Percentiles rank a stretch among this genome's conserved stretches.
These are phyloP conservation scores for Nannoperca australis DNA, from an alignment of 2,797 vertebrate species.

Conservation along the genomic window DNA sequence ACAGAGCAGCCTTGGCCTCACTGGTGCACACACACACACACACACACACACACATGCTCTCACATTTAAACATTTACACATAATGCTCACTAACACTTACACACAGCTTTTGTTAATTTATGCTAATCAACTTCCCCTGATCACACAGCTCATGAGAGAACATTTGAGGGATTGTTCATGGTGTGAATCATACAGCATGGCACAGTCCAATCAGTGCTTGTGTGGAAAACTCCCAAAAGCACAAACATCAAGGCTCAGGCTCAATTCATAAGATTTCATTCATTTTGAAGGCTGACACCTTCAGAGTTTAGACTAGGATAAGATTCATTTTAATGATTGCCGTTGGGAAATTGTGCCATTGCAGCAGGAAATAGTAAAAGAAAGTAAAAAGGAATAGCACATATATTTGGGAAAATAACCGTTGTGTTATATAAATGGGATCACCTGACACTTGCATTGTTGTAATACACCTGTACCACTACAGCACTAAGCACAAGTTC, in stretches of 20 bases:
- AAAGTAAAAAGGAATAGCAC: not conserved
- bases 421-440: slow-evolving; percentile 24
- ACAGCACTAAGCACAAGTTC: not conserved
- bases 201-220: slow-evolving; percentile 7
- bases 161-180: slow-evolving; percentile 38
- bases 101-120: slow-evolving; percentile 8
- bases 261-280: not conserved
- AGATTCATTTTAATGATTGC: slow-evolving; percentile 34
- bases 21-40: slow-evolving; percentile 39
- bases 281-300: slow-evolving; percentile 1
- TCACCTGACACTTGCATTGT: slow-evolving; percentile 18
- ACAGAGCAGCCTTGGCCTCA: slow-evolving; percentile 61
- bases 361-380: slow-evolving; percentile 11
- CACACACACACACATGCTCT: slow-evolving; percentile 8
- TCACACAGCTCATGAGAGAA: slow-evolving; percentile 46
- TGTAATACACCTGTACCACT: not conserved
- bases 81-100: slow-evolving; percentile 11
- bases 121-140: slow-evolving; percentile 14
- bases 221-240: slow-evolving; percentile 12
- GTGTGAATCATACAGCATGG: slow-evolving; percentile 26
- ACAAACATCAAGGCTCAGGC: not conserved
- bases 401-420: not conserved
- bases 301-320: not conserved
- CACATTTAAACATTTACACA: slow-evolving; percentile 6
- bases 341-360: slow-evolving; percentile 7